Evolutionary conservation across 2,888 invertebrate species (phyloP).

Genomic region (Leptinotarsa juncta): DNA sequence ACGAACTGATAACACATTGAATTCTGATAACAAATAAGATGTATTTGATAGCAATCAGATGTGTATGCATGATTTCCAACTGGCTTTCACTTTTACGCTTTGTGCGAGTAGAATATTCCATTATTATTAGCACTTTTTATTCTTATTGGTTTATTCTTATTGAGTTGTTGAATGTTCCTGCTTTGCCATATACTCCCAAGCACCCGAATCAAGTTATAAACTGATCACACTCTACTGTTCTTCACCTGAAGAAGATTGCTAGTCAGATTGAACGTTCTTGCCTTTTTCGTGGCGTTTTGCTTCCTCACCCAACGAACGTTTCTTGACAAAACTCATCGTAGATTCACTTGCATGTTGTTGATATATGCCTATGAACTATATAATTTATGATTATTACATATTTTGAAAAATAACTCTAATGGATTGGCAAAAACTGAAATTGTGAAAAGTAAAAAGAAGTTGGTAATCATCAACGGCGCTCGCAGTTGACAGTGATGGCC

Average conservation of each 20-base stretch:
- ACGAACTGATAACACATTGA: not conserved
- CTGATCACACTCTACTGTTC: not conserved
- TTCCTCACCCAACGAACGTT: conserved; percentile 1
- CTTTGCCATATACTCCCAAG: not conserved
- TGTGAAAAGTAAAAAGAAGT: no score
- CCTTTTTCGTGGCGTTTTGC: not conserved
- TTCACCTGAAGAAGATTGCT: not conserved
- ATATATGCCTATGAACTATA: no score
- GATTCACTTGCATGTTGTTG: no score
- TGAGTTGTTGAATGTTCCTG: not conserved
- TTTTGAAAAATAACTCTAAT: no score
- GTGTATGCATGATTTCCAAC: not conserved
- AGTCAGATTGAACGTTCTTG: not conserved
- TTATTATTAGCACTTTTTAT: not conserved
- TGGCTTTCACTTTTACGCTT: not conserved
- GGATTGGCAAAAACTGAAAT: no score
- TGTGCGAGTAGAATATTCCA: not conserved
- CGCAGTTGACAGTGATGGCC: no score
- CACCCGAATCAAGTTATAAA: not conserved
- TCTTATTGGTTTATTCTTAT: not conserved
- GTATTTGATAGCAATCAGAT: not conserved
- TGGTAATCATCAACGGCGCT: no score
- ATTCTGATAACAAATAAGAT: not conserved
- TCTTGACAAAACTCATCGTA: not conserved
- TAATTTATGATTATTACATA: no score